A percentile compares a stretch with the other conserved stretches of the same genome.
These are phyloP conservation scores for Drosophila paramelanica DNA, from an alignment of 2,888 invertebrate genomes.

Conservation along the genomic window DNA sequence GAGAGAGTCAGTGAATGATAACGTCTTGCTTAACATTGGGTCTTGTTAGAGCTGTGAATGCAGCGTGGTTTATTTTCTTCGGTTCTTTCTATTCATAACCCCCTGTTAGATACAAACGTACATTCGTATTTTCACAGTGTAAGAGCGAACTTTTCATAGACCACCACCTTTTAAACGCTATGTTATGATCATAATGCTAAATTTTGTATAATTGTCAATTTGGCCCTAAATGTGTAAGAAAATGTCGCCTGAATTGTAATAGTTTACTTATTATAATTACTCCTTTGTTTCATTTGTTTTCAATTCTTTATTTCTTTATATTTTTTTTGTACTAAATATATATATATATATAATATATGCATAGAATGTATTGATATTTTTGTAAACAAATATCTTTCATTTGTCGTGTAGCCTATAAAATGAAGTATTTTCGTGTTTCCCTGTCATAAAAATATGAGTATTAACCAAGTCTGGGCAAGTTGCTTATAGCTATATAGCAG, in stretches of 20 bases:
- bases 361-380: constrained; percentile 59
- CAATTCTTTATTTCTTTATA: constrained; percentile 8
- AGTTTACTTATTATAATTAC: constrained; percentile 35
- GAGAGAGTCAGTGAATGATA: constrained; percentile 4
- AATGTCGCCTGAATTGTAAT: constrained; percentile 43
- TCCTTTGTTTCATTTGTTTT: constrained; percentile 17
- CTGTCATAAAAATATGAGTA: constrained; percentile 27
- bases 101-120: constrained; percentile 13
- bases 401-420: constrained; percentile 24
- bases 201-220: constrained; percentile 34
- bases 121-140: constrained; percentile 36
- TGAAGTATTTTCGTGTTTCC: constrained; percentile 23
- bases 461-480: constrained; percentile 34
- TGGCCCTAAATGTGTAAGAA: constrained; percentile 40
- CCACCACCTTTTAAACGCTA: constrained; percentile 34
- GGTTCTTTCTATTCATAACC: constrained; percentile 17
- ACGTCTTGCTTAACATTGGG: neutral
- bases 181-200: constrained; percentile 42
- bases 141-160: constrained; percentile 25
- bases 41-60: constrained; percentile 4
- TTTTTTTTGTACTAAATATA: constrained; percentile 45
- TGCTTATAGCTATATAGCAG: constrained; percentile 36
- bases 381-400: constrained; percentile 54
- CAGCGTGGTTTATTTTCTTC: constrained; percentile 15
- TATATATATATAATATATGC: constrained; percentile 39